Conservation (phyloP, 1,140 invertebrate genomes). For the Cotesia typhae region DNA sequence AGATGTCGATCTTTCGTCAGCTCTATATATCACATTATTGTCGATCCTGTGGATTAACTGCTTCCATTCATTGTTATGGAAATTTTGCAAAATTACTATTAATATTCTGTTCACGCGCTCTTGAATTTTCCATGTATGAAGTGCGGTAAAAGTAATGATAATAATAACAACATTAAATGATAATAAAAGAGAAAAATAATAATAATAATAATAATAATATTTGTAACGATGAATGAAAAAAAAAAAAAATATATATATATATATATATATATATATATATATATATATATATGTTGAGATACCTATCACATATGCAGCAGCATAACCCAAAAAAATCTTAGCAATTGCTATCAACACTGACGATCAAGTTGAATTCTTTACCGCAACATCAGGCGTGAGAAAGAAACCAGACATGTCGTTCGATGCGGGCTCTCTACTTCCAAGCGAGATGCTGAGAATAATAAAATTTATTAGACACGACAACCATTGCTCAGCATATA, state of each 20-base stretch:
- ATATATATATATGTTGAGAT: not conserved
- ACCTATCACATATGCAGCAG: constrained; percentile 10
- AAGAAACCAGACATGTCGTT: constrained; percentile 14
- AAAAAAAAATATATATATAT: too few species aligned
- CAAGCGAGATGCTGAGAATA: constrained; percentile 9
- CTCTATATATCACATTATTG: too few species aligned
- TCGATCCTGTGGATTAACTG: too few species aligned
- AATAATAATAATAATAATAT: not conserved
- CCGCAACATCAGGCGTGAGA: constrained; percentile 29
- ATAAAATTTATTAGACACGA: constrained; percentile 35
- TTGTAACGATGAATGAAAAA: constrained; percentile 1
- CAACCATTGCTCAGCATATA: not conserved
- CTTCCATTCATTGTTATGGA: too few species aligned
- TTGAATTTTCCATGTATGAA: too few species aligned
- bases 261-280: too few species aligned
- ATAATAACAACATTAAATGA: not conserved
- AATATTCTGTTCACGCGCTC: too few species aligned
- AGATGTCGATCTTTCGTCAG: too few species aligned
- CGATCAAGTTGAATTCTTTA: constrained; percentile 31
- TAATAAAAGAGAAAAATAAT: not conserved
- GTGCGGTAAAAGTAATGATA: too few species aligned
- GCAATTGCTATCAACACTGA: constrained; percentile 29
- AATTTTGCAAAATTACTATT: too few species aligned
- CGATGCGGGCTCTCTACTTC: constrained; percentile 26
- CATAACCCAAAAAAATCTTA: constrained; percentile 19